Evolutionary conservation across 2,888 invertebrate genomes (phyloP), one percentile per base, ranked within the genome.

Genomic region (Apamea monoglypha): DNA sequence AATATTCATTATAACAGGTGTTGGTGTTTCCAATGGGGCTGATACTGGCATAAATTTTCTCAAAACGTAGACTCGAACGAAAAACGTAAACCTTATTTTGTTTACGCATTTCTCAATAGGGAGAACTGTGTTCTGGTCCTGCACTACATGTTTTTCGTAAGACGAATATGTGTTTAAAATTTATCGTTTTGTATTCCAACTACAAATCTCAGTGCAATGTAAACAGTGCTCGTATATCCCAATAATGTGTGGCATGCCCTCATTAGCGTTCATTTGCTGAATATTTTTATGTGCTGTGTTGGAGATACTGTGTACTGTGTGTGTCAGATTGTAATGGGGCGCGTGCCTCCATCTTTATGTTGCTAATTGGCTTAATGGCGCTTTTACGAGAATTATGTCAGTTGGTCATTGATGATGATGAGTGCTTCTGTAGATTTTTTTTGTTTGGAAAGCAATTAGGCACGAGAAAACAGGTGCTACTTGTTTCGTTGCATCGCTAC

Each of bases 181-280:
- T 2, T 29, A 14, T 12, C 53, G 25, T 36, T 80, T 64, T 36
- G 32, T 79, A 71, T 70, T 66, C 72, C 53, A 36, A 16, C 53
- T 64, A 71, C 53, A 79, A 25, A 56, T 69, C 80, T 36, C 32
- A 63, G 63, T 78, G 61, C 12, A 29, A 64, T 36, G 44, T 80
- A 64, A 79, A 80, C 71, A 80, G 36, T 53, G 4, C 8, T 32
- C 25, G 16, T 36, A 81, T 4, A 56, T 67, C 29, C 64, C 47
- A 47, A 36, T 79, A 16, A 66, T 29, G 16, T 71, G 47, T 80
- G 80, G 69, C 63, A 64, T 80, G 81, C 14, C 32, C 64, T 80
- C 71, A 56, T 72, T 71, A 80, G 18, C 47, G 56, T 64, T 47
- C 21, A 71, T 56, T 80, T 18, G 79, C 64, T 47, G 81, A 64